These are phyloP conservation scores for Euura lappo DNA, from an alignment of 1,140 invertebrate genomes.

Conservation along the genomic window DNA sequence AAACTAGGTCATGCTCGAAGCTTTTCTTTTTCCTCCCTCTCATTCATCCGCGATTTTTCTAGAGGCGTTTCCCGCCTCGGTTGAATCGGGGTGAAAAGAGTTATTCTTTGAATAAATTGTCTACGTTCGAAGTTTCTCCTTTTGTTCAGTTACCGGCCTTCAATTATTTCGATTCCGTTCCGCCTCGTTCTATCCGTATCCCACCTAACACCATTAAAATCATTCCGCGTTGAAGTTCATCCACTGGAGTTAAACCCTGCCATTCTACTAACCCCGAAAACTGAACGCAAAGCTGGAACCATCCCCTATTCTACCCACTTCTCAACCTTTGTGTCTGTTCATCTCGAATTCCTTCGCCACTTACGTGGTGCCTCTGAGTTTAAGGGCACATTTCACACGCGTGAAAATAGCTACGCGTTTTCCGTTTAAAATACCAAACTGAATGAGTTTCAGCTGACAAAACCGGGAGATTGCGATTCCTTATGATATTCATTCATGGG, in stretches of 20 bases:
- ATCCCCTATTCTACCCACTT: no score
- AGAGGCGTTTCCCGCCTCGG: not conserved
- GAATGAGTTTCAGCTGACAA: no score
- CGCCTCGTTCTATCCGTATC: not conserved
- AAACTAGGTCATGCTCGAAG: not conserved
- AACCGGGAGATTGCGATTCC: no score
- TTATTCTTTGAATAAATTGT: conserved; percentile 6
- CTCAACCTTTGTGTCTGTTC: no score
- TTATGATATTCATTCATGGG: no score
- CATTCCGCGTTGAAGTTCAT: not conserved
- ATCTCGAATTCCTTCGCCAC: no score
- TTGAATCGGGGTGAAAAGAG: not conserved
- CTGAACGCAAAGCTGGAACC: not conserved
- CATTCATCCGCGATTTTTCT: not conserved
- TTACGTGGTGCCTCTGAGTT: no score
- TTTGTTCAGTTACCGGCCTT: not conserved
- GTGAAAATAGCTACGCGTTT: no score
- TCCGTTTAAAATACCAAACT: no score
- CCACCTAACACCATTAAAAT: not conserved
- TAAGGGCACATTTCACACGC: no score
- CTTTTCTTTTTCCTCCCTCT: not conserved
- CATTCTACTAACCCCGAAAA: not conserved
- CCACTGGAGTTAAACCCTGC: not conserved
- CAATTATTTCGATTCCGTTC: conserved; percentile 1
- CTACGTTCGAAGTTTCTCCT: not conserved